Evolutionary conservation across 2,113 vertebrate species (phyloP), one percentile per base, ranked within the genome.

Genomic region (Zapornia atra): DNA sequence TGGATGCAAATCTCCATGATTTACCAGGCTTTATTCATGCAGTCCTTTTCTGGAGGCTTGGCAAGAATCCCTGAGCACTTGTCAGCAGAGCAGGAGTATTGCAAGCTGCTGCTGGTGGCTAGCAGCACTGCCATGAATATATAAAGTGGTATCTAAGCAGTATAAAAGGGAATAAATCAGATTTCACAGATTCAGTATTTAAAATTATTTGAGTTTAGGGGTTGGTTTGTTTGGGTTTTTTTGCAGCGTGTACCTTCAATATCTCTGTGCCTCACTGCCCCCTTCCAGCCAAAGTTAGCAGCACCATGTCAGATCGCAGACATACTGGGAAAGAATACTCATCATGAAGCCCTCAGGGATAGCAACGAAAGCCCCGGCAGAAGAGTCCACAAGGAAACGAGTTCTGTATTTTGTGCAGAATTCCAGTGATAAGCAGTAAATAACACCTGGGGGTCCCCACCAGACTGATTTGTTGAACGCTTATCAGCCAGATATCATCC

Each of bases 1-100:
- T 28, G 18, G 21, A 36, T 17, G 33, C n/a, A 53, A n/a, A 6
- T 64, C 36, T 6, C 28, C 34, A 0, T 48, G 20, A 38, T 34
- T 65, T 48, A 42, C 11, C 28, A 19, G 7, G 48, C 1, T 1
- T 66, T 48, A 19, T 11, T n/a, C 0, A 2, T 1, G 0, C 4
- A 19, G 18, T n/a, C 4, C 13, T 86, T 92, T 77, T 46, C 31
- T 46, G 15, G 8, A 6, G 42, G 28, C 26, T 59, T 65, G 56
- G 33, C 8, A 34, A 61, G 29, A 50, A 56, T 26, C 16, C 72
- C 68, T 21, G 20, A 46, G 36, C n/a, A 78, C 61, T 72, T n/a
- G 26, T 11, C 29, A 63, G 64, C n/a, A 63, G 33, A 77, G 20
- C 29, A 61, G 53, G 29, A 57, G 28, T 42, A n/a, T 31, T 82